Base-by-base conservation (phyloP, 2,888 invertebrate species). In the Papilio protenor region DNA sequence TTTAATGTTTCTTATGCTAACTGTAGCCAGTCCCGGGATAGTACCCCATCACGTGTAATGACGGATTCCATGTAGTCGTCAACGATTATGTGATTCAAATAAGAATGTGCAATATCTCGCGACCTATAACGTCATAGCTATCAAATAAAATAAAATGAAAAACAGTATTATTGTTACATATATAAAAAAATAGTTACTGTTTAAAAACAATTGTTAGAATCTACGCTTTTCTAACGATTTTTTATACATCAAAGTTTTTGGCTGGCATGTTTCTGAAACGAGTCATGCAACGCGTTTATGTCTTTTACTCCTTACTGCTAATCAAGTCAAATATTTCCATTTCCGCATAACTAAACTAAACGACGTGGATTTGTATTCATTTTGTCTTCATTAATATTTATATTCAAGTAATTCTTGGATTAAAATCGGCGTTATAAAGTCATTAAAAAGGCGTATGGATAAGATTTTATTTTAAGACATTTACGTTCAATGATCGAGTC, bases 401-500 rank as follows among this genome's bases (percentile, higher is more conserved):
- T 40, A 2, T n/a, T 40, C 3, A 66, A 2, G 18, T 66, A 40
- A n/a, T 10, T 40, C 6, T 66, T 40, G 8, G 33, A 2, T 11
- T 66, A 40, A 66, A 49, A 52, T n/a, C n/a, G n/a, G 18, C n/a
- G 64, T 64, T 64, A 75, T 61, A 52, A 47, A 61, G 1, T 12
- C 14, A 69, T 45, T 40, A 70, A 52, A 66, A 27, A 45, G 27
- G 27, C 52, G 33, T 66, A 27, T 40, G 14, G 47, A 49, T 23
- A 49, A 21, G 16, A 45, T 47, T 45, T 47, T 49, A 21, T n/a
- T 49, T 49, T 23, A 49, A 49, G 45, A 55, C 33, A 75, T 75
- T 55, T 55, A 73, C 61, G 40, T 33, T 47, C 64, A 74, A 21
- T 72, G 59, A 76, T 69, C 80, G 79, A 80, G 81, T 77, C 76